Conservation (phyloP, 2,797 vertebrate genomes). For the Nasua narica region DNA sequence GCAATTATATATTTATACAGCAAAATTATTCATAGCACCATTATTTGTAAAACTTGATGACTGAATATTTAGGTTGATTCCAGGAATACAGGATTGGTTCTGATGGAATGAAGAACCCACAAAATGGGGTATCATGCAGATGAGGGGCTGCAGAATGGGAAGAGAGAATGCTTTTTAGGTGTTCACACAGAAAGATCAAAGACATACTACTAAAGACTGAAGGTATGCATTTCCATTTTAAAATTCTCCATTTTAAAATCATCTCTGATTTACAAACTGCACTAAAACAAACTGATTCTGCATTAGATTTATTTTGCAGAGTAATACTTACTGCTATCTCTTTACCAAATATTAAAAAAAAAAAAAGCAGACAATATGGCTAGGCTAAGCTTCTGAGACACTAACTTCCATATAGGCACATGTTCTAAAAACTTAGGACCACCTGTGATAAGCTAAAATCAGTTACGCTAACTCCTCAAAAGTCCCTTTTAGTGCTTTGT, state of each 20-base stretch:
- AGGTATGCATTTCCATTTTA: not conserved
- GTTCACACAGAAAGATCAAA: not conserved
- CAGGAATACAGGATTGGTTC: not conserved
- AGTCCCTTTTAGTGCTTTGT: not conserved
- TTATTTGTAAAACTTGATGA: not conserved
- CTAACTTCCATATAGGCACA: not conserved
- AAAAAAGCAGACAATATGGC: not conserved
- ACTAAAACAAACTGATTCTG: not conserved
- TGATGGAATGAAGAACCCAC: not conserved
- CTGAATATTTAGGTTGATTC: not conserved
- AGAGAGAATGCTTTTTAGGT: not conserved
- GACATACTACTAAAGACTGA: not conserved
- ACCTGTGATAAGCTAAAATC: not conserved
- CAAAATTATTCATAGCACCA: not conserved
- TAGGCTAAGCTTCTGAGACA: not conserved
- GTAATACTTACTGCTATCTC: not conserved
- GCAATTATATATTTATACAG: not conserved
- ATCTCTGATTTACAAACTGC: not conserved
- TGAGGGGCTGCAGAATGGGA: not conserved
- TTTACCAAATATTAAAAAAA: not conserved
- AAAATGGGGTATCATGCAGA: not conserved
- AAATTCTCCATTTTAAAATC: not conserved
- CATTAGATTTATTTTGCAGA: not conserved
- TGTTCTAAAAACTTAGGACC: not conserved
- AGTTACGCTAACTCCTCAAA: not conserved